Percentiles rank a stretch among this genome's conserved stretches.
phyloP scores from a whole-genome alignment of 2,113 vertebrate genomes.

The Ctenodactylus gundi region DNA sequence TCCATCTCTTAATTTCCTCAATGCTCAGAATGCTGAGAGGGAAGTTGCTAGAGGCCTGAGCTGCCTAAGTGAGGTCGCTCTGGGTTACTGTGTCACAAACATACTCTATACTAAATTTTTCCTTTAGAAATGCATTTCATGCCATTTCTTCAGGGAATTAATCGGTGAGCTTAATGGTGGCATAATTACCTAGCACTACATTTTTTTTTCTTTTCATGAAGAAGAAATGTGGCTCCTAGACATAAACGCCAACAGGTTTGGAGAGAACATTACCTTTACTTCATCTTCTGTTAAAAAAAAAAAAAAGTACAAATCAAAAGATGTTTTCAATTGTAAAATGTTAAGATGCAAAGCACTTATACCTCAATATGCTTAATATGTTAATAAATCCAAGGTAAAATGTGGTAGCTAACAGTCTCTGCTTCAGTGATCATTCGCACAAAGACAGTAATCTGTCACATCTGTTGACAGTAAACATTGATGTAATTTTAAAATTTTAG shows the following conservation, averaged over 20 bases:
- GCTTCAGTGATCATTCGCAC: background rate
- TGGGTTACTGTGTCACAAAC: background rate
- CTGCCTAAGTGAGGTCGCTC: rapidly evolving
- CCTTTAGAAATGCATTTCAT: background rate
- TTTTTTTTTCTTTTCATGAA: background rate
- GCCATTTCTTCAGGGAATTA: background rate
- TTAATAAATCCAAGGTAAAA: no score
- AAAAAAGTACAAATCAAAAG: background rate
- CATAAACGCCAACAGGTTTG: background rate
- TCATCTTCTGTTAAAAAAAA: background rate
- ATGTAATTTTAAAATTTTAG: background rate
- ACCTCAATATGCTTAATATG: no score
- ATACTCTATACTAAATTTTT: background rate
- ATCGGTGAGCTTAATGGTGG: no score
- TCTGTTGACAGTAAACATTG: background rate
- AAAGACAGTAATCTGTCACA: background rate
- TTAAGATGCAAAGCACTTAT: no score
- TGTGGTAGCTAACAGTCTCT: background rate
- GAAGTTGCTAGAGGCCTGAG: background rate
- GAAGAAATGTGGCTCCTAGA: background rate
- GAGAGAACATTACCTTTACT: background rate
- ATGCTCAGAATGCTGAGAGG: background rate
- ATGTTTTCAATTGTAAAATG: background rate
- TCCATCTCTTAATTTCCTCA: no score
- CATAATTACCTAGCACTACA: background rate